phyloP scores from a whole-genome alignment of 2,113 vertebrate species.

The Seriola rivoliana region DNA sequence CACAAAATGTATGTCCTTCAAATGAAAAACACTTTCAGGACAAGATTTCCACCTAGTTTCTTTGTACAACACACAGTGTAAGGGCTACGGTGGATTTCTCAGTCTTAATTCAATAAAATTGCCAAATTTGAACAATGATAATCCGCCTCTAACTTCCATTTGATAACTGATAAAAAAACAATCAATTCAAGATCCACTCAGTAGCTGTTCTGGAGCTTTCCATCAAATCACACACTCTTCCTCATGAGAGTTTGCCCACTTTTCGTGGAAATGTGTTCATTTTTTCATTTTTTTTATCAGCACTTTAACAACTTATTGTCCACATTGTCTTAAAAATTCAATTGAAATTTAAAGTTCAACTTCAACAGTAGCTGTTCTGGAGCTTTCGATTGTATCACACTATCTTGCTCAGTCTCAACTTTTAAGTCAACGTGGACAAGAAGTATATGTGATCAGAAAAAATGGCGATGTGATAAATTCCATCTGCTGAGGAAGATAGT shows the following conservation, averaged over 20 bases:
- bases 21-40: constrained; percentile 13
- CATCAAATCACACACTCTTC: neutral
- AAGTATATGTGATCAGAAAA: too few relatives aligned
- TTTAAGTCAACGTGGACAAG: too few relatives aligned
- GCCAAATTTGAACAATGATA: neutral
- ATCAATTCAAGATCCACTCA: neutral
- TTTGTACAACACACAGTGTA: constrained; percentile 20
- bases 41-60: neutral
- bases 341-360: neutral
- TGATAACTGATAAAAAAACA: neutral
- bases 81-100: neutral
- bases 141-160: neutral
- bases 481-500: too few relatives aligned
- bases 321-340: neutral
- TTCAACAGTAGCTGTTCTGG: too few relatives aligned
- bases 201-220: neutral
- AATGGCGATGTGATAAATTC: too few relatives aligned
- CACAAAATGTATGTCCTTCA: constrained; percentile 30
- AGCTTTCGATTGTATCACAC: too few relatives aligned
- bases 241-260: neutral
- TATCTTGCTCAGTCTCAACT: too few relatives aligned
- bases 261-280: neutral
- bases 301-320: neutral
- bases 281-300: neutral
- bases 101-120: constrained; percentile 6